Conservation (phyloP, 2,888 invertebrate genomes). For the Macrosiphum euphorbiae region DNA sequence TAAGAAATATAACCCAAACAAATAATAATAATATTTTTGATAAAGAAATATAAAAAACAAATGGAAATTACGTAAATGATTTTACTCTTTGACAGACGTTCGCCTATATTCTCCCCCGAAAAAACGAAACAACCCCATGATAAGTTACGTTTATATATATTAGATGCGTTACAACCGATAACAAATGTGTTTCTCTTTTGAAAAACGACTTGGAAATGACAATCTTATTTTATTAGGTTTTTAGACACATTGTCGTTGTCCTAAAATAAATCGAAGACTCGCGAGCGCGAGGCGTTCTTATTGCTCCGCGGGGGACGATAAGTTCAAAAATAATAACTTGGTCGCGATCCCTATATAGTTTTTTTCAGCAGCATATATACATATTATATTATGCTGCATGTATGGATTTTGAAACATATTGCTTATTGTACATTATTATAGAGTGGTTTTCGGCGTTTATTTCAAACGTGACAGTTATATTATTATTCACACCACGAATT, state of each 20-base stretch:
- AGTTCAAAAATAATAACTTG: constrained; percentile 39
- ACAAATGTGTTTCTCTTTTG: constrained; percentile 13
- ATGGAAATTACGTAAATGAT: not conserved
- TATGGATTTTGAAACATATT: constrained; percentile 3
- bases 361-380: not conserved
- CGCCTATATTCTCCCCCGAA: not conserved
- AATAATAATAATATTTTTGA: not conserved
- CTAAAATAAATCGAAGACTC: constrained; percentile 44
- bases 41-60: not conserved
- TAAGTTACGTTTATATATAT: not conserved
- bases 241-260: constrained; percentile 30
- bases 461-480: not conserved
- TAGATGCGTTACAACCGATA: constrained; percentile 29
- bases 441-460: not conserved
- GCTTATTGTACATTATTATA: not conserved
- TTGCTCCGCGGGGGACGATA: constrained; percentile 40
- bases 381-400: no score
- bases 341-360: not conserved
- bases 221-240: constrained; percentile 42
- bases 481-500: not conserved
- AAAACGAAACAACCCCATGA: not conserved
- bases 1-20: not conserved
- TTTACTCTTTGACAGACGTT: not conserved
- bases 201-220: constrained; percentile 33
- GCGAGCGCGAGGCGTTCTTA: not conserved